Base-by-base conservation (phyloP, 2,888 invertebrate species). In the Macaria notata region DNA sequence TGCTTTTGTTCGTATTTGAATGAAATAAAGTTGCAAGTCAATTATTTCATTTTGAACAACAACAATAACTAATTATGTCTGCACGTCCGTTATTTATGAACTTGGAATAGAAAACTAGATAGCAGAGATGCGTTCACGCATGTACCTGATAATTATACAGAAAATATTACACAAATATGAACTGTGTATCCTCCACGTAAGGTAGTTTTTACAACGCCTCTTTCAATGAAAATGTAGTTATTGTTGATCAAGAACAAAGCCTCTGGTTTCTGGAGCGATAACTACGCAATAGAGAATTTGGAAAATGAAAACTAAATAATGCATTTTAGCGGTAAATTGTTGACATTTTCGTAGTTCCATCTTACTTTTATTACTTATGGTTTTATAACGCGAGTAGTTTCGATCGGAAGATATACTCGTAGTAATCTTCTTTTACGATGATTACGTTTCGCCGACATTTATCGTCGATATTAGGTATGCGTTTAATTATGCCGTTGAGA, bases 111-210 rank as follows among this genome's bases (percentile, higher is more conserved):
- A 61, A 64, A 68, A 63, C 62, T 63, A 49, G 61, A 61, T 43
- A 46, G 56, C 54, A 45, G 56, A 63, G 64, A 64, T 64, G 66
- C 64, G 63, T 60, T 59, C 64, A 60, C 64, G 64, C 66, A 63
- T 53, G 44, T 19, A 36, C 30, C 31, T 31, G 0, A 48, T 43
- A 55, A 55, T 59, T 45, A 59, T 8, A 29, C 3, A n/a, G 8
- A 41, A 6, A 31, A 0, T 30, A 3, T 3, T 3, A 46, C 9
- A 46, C 33, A 9, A 49, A 48, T 56, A 49, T 55, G 52, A 4
- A 31, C 56, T 49, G 47, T 59, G 54, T 9, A 9, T 0, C 1
- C 31, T 4, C 29, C 38, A 30, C 4, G 52, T 52, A 64, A 6
- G 56, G 61, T 56, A 39, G 53, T 4, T 59, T 59, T 59, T 59